Evolutionary conservation across 2,888 invertebrate genomes (phyloP).

Genomic region (Rhamnusium bicolor): DNA sequence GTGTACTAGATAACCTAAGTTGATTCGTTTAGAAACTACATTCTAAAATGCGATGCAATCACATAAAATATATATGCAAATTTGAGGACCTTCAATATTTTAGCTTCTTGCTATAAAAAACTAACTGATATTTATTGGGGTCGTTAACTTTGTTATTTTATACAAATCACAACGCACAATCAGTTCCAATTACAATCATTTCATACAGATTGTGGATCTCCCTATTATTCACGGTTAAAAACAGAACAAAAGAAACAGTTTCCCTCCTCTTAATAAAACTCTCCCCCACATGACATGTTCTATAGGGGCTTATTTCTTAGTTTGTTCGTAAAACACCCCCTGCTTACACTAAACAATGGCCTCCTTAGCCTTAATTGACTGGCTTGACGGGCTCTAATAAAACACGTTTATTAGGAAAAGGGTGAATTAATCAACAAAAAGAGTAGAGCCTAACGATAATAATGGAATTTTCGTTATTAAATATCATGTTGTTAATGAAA

Average conservation of each 20-base stretch:
- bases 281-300: constrained; percentile 21
- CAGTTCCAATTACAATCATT: constrained; percentile 24
- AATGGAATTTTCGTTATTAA: constrained; percentile 23
- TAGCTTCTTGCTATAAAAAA: background rate
- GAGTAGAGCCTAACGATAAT: constrained; percentile 22
- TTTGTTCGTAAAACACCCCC: constrained; percentile 42
- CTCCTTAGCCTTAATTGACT: constrained; percentile 33
- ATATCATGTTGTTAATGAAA: constrained; percentile 8
- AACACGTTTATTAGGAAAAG: constrained; percentile 36
- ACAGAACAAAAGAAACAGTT: constrained; percentile 34
- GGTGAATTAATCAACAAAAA: constrained; percentile 29
- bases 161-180: constrained; percentile 8
- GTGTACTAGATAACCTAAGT: no score
- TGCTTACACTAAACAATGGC: constrained; percentile 39
- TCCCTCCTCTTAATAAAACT: constrained; percentile 33
- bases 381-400: constrained; percentile 32
- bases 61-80: no score
- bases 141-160: background rate
- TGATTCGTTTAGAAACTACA: no score
- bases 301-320: constrained; percentile 38
- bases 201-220: constrained; percentile 25
- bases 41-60: no score
- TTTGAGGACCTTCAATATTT: no score
- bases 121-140: background rate
- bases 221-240: constrained; percentile 22